Evolutionary conservation across 2,113 vertebrate genomes (phyloP), one percentile per base, ranked within the genome.

Genomic region (Phrynosoma blainvillii): DNA sequence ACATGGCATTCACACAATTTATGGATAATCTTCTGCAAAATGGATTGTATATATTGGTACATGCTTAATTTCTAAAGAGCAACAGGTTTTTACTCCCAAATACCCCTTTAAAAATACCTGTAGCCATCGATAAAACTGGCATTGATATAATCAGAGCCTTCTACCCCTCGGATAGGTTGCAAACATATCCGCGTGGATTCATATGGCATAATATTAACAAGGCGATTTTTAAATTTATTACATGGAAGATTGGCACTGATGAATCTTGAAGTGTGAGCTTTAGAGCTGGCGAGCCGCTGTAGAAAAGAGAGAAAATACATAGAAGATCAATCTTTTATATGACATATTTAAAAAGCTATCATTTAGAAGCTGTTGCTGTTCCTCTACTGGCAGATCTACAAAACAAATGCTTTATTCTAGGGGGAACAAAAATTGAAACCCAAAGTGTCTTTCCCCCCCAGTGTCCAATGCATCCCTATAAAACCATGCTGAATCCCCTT

Each of bases 181-280:
- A 99, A 97, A 94, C 98, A 98, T 92, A 99, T 98, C 90, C 99
- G 98, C 84, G 99, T 99, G 93, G 98, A 99, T 96, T 99, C 99
- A 95, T 99, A 99, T 96, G 99, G 99, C 99, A 99, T 99, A 95
- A 99, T 99, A 97, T 99, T 99, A 92, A 99, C 99, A 97, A 99
- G 98, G 96, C 99, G 98, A 95, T 99, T 99, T 97, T 99, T 99
- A 96, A 99, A 99, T 97, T 99, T 99, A 98, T 99, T 99, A 98
- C 99, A 99, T 95, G 99, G 98, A 94, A 99, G 98, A 96, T 99
- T 99, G 98, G 99, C 99, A 98, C 99, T 99, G 98, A 99, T 99
- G 97, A 99, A 99, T 97, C 99, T 97, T 95, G 98, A 99, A 87
- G 99, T 99, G 96, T 99, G 98, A 96, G 99, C 98, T 98, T 99